Base-by-base conservation (phyloP, 2,113 vertebrate genomes). In the Thalassoma bifasciatum region DNA sequence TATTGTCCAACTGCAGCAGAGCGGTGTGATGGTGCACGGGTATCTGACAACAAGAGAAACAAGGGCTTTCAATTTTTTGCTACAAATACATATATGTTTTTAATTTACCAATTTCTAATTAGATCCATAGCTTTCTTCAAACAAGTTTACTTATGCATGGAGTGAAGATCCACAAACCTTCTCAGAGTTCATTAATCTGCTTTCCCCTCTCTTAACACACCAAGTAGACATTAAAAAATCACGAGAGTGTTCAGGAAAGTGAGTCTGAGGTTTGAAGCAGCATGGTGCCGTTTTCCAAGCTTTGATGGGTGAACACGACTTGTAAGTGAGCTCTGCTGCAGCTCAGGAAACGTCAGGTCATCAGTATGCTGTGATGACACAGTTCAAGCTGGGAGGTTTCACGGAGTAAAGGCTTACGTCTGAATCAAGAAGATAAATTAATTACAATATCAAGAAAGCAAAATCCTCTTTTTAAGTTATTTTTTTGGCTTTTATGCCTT, bases 261-360 rank as follows among this genome's bases (percentile, higher is more conserved):
- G n/a, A n/a, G n/a, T 79, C 61, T 77, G 74, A 83, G 82, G 88
- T 72, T 66, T 54, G 67, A 72, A 90, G 67, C 88, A 85, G 88
- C 79, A 14, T 79, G 79, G 79, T 69, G 85, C 76, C 65, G 73
- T 83, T 82, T 58, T 73, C 71, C 40, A 26, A 75, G 81, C 91
- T 90, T 92, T 88, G 89, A 83, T 77, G 81, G 75, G 58, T 75
- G 81, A 84, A 9, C 10, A 2, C n/a, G n/a, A n/a, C 3, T 40
- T 40, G 38, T 12, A 40, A 10, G 38, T 11, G 38, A 12, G 65
- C 62, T 8, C 77, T 13, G 77, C 66, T 66, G 22, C 64, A 10
- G 23, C 59, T 67, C 73, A 66, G 85, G 74, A 89, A 90, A 82
- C 87, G 82, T 90, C 75, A 83, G 89, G 88, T 89, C 89, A 90